Evolutionary conservation across 2,888 invertebrate species (phyloP), one percentile per base, ranked within the genome.

Genomic region (Seira ritae): DNA sequence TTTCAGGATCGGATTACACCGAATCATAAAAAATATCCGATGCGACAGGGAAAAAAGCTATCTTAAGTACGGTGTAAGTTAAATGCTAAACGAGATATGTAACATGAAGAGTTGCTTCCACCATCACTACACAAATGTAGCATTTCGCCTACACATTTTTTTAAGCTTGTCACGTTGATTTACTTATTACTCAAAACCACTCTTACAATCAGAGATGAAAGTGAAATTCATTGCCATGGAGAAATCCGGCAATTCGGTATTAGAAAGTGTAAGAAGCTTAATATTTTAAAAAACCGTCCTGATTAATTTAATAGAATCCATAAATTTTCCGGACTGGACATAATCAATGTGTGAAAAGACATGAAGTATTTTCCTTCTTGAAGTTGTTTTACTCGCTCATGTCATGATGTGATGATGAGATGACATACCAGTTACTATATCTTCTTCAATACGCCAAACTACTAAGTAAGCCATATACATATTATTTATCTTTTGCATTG

Each of bases 241-340:
- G 12, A 50, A 31, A 31, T 31, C 3, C 31, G 6, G 50, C 3
- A 50, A n/a, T n/a, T n/a, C n/a, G n/a, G n/a, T n/a, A n/a, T n/a
- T 12, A 50, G 15, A 50, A 50, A 50, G 2, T 31, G 15, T 31
- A 31, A 50, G 50, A 8, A 50, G n/a, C 50, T 50, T 50, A 62
- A 62, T 20, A 62, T 62, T 55, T 55, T 15, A 67, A 82, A 72
- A 76, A 76, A 37, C 42, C 68, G 73, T 77, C 70, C 83, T 83
- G 83, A 83, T 83, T 83, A 83, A 74, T 83, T 83, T 83, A 83
- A 83, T 83, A 74, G 78, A 83, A 78, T 73, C 55, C 68, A 83
- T 74, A 83, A 83, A 83, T 69, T 78, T 17, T 22, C 62, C 20
- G 12, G 15, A 62, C 10, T 62, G 50, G 31, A 31, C 31, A 31